Conservation (phyloP, 2,888 invertebrate species). For the Spisula solida region DNA sequence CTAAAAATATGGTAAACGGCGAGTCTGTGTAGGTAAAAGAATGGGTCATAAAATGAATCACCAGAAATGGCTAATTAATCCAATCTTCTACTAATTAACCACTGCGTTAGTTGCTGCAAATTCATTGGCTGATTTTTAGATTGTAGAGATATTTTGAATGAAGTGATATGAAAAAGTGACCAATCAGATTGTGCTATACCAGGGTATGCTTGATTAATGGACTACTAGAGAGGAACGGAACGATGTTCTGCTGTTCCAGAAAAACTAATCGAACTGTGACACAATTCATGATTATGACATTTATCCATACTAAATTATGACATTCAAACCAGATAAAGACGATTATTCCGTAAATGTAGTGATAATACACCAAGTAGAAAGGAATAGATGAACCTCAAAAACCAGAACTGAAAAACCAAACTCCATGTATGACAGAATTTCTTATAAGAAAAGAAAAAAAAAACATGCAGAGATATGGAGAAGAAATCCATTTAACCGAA, state of each 20-base stretch:
- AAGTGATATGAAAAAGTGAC: constrained; percentile 21
- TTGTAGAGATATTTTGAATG: constrained; percentile 36
- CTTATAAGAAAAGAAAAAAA: neutral
- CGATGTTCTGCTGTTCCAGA: constrained; percentile 26
- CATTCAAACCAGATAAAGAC: constrained; percentile 20
- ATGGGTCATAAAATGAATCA: neutral
- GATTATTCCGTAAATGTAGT: constrained; percentile 4
- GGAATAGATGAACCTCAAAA: neutral
- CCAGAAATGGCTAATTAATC: constrained; percentile 21
- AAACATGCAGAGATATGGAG: neutral
- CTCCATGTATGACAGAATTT: neutral
- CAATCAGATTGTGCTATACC: constrained; percentile 39
- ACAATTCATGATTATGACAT: constrained; percentile 43
- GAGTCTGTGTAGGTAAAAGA: neutral
- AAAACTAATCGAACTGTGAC: constrained; percentile 37
- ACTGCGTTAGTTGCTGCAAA: constrained; percentile 34
- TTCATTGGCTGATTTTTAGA: constrained; percentile 47
- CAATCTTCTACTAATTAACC: constrained; percentile 25
- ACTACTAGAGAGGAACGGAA: constrained; percentile 29
- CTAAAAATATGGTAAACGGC: constrained; percentile 13
- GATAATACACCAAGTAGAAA: constrained; percentile 11
- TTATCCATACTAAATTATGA: constrained; percentile 23
- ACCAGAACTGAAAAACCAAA: neutral
- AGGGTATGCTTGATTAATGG: constrained; percentile 33
- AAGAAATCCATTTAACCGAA: neutral